These are phyloP conservation scores for Mus spicilegus DNA, from an alignment of 2,113 vertebrate species.

Conservation along the genomic window DNA sequence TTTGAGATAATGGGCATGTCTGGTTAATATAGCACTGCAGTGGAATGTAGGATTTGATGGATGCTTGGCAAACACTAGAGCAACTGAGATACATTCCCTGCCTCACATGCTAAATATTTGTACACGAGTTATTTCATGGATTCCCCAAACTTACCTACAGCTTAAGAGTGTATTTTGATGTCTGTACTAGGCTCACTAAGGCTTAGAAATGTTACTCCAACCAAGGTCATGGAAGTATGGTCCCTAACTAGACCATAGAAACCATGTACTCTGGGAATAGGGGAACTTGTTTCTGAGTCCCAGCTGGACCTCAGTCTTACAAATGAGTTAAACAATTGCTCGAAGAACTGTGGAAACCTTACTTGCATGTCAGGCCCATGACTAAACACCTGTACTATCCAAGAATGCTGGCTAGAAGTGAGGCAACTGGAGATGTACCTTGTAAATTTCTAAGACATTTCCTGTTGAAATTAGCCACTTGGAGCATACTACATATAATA, in stretches of 20 bases:
- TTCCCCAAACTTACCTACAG: accelerated
- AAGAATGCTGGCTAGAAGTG: not conserved
- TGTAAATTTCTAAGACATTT: not conserved
- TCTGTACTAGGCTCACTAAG: not conserved
- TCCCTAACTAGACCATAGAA: accelerated
- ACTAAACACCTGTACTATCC: not conserved
- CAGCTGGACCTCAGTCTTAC: not conserved
- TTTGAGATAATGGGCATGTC: no score
- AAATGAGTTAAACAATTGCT: accelerated
- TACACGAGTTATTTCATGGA: not conserved
- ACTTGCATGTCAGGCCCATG: accelerated
- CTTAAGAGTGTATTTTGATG: not conserved
- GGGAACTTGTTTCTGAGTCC: no score
- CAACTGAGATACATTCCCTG: not conserved
- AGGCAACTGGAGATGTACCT: accelerated
- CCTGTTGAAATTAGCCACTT: not conserved
- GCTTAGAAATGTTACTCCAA: not conserved
- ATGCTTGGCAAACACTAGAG: not conserved
- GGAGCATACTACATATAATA: accelerated
- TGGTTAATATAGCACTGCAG: no score
- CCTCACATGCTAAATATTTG: not conserved
- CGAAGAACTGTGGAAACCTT: accelerated
- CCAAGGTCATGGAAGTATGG: not conserved
- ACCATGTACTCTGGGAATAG: accelerated
- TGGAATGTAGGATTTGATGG: not conserved